A percentile compares a stretch with the other conserved stretches of the same genome.
Conservation (phyloP, 2,797 vertebrate genomes). For the Cossypha heuglini region DNA sequence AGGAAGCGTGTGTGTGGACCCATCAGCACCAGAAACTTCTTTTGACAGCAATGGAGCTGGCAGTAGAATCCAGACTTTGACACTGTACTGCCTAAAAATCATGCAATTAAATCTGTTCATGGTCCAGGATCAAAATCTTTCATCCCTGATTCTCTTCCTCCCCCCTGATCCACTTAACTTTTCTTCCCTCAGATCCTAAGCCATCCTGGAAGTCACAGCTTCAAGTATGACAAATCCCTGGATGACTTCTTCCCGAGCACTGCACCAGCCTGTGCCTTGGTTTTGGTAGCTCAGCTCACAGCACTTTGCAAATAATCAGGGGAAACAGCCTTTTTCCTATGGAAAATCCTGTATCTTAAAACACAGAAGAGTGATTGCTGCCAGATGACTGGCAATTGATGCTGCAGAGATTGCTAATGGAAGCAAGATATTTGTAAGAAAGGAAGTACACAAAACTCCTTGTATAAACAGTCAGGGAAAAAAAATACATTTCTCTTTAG, state of each 20-base stretch:
- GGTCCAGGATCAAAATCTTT: neutral
- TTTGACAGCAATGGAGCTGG: neutral
- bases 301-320: neutral
- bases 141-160: neutral
- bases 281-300: neutral
- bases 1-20: fast-evolving
- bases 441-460: neutral
- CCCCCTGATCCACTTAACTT: neutral
- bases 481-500: neutral
- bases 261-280: neutral
- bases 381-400: constrained; percentile 5
- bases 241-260: neutral
- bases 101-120: neutral
- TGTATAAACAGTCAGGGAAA: neutral
- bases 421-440: neutral
- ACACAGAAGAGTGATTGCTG: neutral
- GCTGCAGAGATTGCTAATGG: neutral
- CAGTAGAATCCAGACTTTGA: neutral
- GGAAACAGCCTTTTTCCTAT: constrained; percentile 2
- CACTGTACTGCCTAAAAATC: neutral
- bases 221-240: neutral
- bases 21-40: neutral
- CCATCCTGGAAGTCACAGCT: neutral
- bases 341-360: constrained; percentile 7
- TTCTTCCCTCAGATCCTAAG: neutral